A percentile compares a stretch with the other conserved stretches of the same genome.
Evolutionary conservation across 1,140 invertebrate species (phyloP).

Genomic region (Amphibalanus amphitrite): DNA sequence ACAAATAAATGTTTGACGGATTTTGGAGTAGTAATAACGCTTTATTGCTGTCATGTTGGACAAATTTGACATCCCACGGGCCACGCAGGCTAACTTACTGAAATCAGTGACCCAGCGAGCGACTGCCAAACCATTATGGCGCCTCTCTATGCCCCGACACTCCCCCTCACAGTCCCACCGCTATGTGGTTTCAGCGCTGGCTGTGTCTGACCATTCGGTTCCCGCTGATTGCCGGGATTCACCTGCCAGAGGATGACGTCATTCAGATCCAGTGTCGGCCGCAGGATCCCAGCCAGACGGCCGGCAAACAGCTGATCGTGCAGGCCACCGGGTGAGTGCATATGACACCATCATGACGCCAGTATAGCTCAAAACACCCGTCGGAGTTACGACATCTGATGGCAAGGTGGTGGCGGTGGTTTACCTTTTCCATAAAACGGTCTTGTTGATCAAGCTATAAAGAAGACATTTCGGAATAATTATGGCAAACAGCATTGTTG

Average conservation of each 20-base stretch:
- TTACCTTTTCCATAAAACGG: too few species aligned
- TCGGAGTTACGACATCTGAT: too few species aligned
- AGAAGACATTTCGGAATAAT: too few species aligned
- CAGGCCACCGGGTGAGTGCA: background rate
- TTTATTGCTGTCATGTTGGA: background rate
- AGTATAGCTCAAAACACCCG: too few species aligned
- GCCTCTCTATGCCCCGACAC: too few species aligned
- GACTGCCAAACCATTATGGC: background rate
- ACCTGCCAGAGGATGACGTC: slow-evolving; percentile 1
- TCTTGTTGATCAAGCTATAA: too few species aligned
- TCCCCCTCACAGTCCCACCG: background rate
- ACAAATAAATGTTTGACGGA: background rate
- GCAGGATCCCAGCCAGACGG: background rate
- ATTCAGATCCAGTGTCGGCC: slow-evolving; percentile 1
- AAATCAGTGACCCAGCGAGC: background rate
- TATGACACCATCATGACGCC: background rate
- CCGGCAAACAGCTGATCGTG: background rate
- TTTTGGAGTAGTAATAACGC: too few species aligned
- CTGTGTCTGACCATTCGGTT: background rate
- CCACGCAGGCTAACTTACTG: background rate
- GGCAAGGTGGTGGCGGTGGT: too few species aligned
- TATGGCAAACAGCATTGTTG: too few species aligned
- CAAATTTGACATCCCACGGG: background rate
- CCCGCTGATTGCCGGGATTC: background rate
- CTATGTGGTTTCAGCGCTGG: background rate